Evolutionary conservation across 2,797 vertebrate species (phyloP).

Genomic region (Cottoperca gobio): DNA sequence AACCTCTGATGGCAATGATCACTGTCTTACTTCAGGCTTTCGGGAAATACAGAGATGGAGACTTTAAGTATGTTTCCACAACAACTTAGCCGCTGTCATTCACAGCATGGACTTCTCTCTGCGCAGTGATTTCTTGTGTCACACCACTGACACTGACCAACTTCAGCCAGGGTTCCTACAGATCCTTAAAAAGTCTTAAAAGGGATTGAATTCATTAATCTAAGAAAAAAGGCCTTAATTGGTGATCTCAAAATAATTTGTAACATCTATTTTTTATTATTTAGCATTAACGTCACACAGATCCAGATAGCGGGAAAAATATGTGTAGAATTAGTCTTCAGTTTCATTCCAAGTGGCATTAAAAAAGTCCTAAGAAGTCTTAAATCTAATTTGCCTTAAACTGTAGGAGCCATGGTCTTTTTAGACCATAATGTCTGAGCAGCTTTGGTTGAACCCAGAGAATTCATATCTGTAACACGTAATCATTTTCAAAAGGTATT

Average conservation of each 20-base stretch:
- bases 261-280: no score
- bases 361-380: no score
- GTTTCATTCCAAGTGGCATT: no score
- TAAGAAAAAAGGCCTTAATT: no score
- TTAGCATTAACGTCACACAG: no score
- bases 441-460: neutral
- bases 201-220: no score
- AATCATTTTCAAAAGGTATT: neutral
- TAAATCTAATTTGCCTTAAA: no score
- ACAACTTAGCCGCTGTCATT: neutral
- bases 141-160: neutral
- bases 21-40: slow-evolving; percentile 97
- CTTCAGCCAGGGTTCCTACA: neutral
- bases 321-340: no score
- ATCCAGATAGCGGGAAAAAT: no score
- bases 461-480: slow-evolving; percentile 2
- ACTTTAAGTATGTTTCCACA: slow-evolving; percentile 92
- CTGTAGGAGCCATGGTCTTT: neutral
- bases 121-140: neutral
- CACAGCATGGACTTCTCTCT: neutral
- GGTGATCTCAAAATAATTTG: no score
- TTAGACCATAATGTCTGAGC: neutral
- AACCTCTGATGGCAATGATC: slow-evolving; percentile 96
- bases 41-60: slow-evolving; percentile 96
- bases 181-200: no score